Evolutionary conservation across 2,113 vertebrate species (phyloP).

Genomic region (Sinocyclocheilus anophthalmus): DNA sequence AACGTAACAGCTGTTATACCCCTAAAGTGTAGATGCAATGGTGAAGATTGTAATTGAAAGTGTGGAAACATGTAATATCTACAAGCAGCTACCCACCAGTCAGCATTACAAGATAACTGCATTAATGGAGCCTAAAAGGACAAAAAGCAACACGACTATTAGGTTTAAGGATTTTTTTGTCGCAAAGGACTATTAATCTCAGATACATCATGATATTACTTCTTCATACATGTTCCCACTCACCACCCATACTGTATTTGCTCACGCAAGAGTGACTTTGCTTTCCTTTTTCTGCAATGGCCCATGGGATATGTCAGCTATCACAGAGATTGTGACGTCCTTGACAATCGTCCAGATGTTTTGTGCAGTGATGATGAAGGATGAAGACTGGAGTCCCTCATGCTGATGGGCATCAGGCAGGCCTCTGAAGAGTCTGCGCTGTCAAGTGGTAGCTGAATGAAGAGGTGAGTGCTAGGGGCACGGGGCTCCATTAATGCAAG

Average conservation of each 20-base stretch:
- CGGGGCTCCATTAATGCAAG: slow-evolving; percentile 23
- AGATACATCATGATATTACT: not conserved
- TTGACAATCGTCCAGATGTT: slow-evolving; percentile 84
- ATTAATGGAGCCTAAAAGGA: not conserved
- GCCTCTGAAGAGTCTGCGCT: slow-evolving; percentile 63
- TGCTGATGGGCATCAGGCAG: slow-evolving; percentile 64
- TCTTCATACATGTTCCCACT: slow-evolving; percentile 49
- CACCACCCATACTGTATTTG: slow-evolving; percentile 60
- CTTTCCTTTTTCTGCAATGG: slow-evolving; percentile 65
- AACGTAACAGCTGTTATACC: not conserved
- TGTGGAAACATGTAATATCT: not conserved
- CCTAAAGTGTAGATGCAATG: not conserved
- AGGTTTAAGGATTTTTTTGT: not conserved
- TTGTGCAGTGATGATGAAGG: slow-evolving; percentile 60
- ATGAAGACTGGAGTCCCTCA: slow-evolving; percentile 63
- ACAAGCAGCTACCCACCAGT: not conserved
- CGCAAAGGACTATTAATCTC: not conserved
- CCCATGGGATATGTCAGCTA: slow-evolving; percentile 76
- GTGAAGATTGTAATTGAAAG: not conserved
- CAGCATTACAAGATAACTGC: not conserved
- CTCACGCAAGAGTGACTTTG: slow-evolving; percentile 69
- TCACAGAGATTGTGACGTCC: slow-evolving; percentile 76
- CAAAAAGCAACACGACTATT: not conserved
- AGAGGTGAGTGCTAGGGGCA: slow-evolving; percentile 54
- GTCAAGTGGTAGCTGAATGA: slow-evolving; percentile 70